Base-by-base conservation (phyloP, 2,888 invertebrate genomes). In the Altica lythri region DNA sequence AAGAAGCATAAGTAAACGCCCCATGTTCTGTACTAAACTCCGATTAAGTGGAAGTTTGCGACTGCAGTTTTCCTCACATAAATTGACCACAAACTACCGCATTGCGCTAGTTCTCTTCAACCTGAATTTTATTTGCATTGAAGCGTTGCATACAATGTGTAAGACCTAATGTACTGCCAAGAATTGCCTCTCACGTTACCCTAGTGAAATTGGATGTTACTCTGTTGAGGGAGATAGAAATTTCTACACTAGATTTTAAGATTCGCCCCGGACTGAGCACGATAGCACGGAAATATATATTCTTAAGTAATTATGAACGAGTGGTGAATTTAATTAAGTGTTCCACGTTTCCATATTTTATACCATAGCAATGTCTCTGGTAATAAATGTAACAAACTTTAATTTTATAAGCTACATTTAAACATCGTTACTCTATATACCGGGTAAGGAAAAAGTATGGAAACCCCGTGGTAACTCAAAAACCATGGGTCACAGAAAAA, bases 91-190 rank as follows among this genome's bases (percentile, higher is more conserved):
- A 62, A 65, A 65, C 64, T 64, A 59, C 64, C 65, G 67, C 67
- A 67, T 34, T 67, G 67, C 67, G 67, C 65, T 67, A 64, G 62
- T 65, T 62, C 64, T 45, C 53, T 61, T 38, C 61, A 63, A 64
- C 64, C 63, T 62, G 60, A 58, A 53, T 61, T 61, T 51, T 63
- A 67, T 66, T 65, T 65, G 62, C 64, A 67, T 64, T 57, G 48
- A 55, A 52, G 55, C n/a, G 29, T 38, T 38, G 30, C 43, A 44
- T 38, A 52, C 19, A 45, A 38, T 52, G 44, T 51, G 25, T 27
- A 35, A 12, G 25, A 43, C n/a, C 34, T 50, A 43, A 25, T 34
- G 43, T 27, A 19, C 13, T 22, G 38, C 22, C 32, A 44, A 44
- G 43, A 44, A 19, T 44, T 30, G 18, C 29, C 27, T 29, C n/a